phyloP scores from a whole-genome alignment of 2,888 invertebrate genomes.

The Cephus sareptanus region DNA sequence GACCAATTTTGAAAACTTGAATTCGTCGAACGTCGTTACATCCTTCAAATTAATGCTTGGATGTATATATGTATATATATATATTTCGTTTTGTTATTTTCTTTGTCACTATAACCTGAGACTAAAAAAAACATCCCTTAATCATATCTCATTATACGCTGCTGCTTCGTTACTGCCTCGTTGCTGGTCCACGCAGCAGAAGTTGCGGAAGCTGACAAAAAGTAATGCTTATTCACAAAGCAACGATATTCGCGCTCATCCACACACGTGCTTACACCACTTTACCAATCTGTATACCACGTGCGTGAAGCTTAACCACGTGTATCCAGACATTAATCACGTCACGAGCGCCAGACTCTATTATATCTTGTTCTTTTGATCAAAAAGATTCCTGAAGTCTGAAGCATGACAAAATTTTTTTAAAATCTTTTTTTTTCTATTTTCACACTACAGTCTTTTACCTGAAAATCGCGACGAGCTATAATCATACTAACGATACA shows the following conservation, averaged over 20 bases:
- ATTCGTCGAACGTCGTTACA: not conserved
- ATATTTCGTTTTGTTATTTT: not conserved
- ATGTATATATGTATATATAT: not conserved
- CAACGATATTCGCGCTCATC: not conserved
- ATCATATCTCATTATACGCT: not conserved
- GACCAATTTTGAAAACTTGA: not conserved
- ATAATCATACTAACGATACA: not conserved
- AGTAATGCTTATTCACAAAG: not conserved
- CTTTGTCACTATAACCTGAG: not conserved
- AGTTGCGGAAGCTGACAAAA: not conserved
- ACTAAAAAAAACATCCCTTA: not conserved
- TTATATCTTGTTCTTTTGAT: not conserved
- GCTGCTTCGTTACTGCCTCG: not conserved
- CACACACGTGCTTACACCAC: not conserved
- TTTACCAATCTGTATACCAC: not conserved
- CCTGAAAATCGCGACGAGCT: not conserved
- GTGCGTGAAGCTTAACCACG: not conserved
- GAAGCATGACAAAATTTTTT: not conserved
- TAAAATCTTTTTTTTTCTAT: not conserved
- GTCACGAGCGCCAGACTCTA: not conserved
- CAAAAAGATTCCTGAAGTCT: not conserved
- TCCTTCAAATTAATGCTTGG: not conserved
- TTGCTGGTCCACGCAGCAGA: not conserved
- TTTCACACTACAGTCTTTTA: not conserved
- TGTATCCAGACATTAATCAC: not conserved